These are phyloP conservation scores for Pachycephus smyrnensis DNA, from an alignment of 2,888 invertebrate genomes.

Conservation along the genomic window DNA sequence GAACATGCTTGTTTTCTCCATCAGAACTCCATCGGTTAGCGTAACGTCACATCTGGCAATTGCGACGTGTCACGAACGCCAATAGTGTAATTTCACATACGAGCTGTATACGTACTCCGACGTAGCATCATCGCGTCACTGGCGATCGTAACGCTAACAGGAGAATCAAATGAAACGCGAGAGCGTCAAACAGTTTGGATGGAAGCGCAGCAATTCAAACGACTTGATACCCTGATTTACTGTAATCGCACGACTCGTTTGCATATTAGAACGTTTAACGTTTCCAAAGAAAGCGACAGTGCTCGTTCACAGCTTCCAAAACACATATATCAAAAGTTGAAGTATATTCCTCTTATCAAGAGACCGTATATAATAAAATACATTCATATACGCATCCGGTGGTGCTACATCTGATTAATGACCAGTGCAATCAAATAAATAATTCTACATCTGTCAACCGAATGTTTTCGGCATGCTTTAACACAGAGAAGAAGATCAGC, in stretches of 20 bases:
- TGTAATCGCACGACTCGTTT: not conserved
- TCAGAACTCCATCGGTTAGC: not conserved
- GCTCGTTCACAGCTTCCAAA: not conserved
- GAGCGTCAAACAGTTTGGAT: not conserved
- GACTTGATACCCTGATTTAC: not conserved
- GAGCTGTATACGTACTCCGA: not conserved
- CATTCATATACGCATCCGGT: not conserved
- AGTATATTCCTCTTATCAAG: not conserved
- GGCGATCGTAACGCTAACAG: not conserved
- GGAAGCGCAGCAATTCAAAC: not conserved
- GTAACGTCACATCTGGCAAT: not conserved
- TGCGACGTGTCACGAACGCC: not conserved
- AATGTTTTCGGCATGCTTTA: constrained; percentile 40
- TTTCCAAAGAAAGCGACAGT: not conserved
- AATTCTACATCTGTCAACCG: constrained; percentile 60
- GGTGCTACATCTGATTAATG: constrained; percentile 49
- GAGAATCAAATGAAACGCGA: not conserved
- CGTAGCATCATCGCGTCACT: not conserved
- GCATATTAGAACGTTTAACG: not conserved
- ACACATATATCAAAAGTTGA: not conserved
- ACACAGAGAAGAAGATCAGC: not conserved
- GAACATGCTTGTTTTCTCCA: not conserved
- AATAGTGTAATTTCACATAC: not conserved
- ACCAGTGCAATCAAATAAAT: constrained; percentile 56
- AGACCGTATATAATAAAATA: not conserved